Conservation (phyloP, 2,113 vertebrate genomes). For the Ifrita kowaldi region DNA sequence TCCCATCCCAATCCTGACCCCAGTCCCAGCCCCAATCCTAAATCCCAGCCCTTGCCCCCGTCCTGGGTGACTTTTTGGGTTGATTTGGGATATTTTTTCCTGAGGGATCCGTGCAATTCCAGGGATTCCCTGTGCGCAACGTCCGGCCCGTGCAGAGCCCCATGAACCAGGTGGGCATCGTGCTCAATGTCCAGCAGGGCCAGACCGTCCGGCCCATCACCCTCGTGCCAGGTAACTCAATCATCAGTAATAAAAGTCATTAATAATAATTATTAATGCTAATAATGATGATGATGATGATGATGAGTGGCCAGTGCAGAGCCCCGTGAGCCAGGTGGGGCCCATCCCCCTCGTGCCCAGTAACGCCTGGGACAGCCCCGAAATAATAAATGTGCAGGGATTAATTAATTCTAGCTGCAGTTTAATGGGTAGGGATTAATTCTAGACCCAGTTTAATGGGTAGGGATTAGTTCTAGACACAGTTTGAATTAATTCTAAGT, state of each 20-base stretch:
- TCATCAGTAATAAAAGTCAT: background rate
- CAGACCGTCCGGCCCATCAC: constrained; percentile 89
- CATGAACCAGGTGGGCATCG: constrained; percentile 84
- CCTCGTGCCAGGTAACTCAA: constrained; percentile 79
- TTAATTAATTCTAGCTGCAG: background rate
- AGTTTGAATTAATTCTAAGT: background rate
- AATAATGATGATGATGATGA: background rate
- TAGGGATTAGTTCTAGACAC: background rate
- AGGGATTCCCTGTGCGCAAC: constrained; percentile 64
- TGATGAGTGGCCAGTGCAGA: background rate
- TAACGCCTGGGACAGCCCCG: background rate
- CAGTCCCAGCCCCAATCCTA: no score
- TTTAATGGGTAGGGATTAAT: background rate
- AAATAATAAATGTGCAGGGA: background rate
- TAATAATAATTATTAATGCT: background rate
- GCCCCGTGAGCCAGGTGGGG: background rate
- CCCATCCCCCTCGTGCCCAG: no score
- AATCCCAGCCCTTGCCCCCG: background rate
- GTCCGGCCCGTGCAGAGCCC: constrained; percentile 81
- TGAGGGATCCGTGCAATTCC: background rate
- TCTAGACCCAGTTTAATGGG: no score
- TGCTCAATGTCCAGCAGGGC: constrained; percentile 89
- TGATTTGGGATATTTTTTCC: background rate
- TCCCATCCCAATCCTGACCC: background rate
- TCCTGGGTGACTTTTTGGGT: background rate